Conservation (phyloP, 2,113 vertebrate species). For the Sylvilagus bachmani region DNA sequence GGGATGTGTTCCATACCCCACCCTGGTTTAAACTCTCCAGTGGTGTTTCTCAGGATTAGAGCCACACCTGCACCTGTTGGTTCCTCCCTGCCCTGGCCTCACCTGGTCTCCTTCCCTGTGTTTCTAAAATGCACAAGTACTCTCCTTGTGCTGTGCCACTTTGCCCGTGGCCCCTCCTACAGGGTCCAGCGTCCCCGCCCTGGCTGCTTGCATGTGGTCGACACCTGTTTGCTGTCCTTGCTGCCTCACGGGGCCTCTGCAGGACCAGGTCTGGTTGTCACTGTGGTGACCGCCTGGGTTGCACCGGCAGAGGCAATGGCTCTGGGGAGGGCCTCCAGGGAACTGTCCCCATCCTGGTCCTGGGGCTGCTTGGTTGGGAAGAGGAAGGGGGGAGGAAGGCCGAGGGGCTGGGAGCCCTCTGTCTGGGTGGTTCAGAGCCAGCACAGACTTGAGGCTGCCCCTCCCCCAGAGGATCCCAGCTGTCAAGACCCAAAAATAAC, state of each 20-base stretch:
- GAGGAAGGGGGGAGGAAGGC: background rate
- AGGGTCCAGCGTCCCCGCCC: background rate
- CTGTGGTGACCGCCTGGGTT: background rate
- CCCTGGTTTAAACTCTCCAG: background rate
- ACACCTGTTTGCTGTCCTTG: background rate
- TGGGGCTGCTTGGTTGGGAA: background rate
- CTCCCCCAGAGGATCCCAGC: slow-evolving; percentile 28
- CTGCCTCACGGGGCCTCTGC: background rate
- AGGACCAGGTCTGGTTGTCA: background rate
- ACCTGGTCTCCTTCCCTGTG: background rate
- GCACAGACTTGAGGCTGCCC: background rate
- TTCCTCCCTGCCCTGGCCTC: background rate
- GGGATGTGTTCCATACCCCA: fast-evolving
- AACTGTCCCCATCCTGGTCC: background rate
- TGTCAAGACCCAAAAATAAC: slow-evolving; percentile 78
- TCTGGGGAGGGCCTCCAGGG: background rate
- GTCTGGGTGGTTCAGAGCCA: background rate
- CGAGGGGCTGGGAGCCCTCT: background rate
- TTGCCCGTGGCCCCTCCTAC: fast-evolving
- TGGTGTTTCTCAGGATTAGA: fast-evolving
- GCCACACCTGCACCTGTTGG: background rate
- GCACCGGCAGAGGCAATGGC: background rate
- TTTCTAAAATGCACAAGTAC: background rate
- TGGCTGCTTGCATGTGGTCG: background rate
- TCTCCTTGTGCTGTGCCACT: background rate